Evolutionary conservation across 2,888 invertebrate species (phyloP).

Genomic region (Ophioninae sp.): DNA sequence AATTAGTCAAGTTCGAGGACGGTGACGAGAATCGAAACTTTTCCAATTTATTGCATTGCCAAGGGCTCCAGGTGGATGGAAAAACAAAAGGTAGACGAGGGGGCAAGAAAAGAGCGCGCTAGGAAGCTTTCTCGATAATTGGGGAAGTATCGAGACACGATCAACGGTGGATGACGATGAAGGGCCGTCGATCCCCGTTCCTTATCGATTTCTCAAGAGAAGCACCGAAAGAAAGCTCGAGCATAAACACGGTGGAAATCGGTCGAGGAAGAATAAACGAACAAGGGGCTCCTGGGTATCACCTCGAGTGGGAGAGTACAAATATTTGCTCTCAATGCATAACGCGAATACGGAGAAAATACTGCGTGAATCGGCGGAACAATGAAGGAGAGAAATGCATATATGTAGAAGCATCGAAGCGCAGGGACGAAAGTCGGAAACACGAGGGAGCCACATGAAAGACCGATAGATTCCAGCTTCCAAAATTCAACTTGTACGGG

Average conservation of each 20-base stretch:
- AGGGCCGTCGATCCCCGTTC: slow-evolving; percentile 23
- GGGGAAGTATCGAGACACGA: slow-evolving; percentile 46
- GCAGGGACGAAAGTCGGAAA: neutral
- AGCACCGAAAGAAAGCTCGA: slow-evolving; percentile 26
- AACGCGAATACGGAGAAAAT: slow-evolving; percentile 67
- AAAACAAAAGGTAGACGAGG: slow-evolving; percentile 1
- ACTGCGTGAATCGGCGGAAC: slow-evolving; percentile 40
- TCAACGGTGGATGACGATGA: neutral
- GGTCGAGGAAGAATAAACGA: slow-evolving; percentile 48
- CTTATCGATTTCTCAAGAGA: slow-evolving; percentile 46
- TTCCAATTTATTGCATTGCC: slow-evolving; percentile 56
- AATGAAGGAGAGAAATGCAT: slow-evolving; percentile 24
- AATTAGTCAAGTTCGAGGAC: slow-evolving; percentile 23
- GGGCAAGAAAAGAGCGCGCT: neutral
- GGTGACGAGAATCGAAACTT: slow-evolving; percentile 48
- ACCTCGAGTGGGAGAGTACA: slow-evolving; percentile 65
- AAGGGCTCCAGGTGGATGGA: slow-evolving; percentile 27
- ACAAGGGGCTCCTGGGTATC: slow-evolving; percentile 59
- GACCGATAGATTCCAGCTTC: slow-evolving; percentile 26
- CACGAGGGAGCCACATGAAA: slow-evolving; percentile 31
- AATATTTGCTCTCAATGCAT: slow-evolving; percentile 66
- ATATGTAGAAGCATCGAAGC: slow-evolving; percentile 6
- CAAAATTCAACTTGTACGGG: slow-evolving; percentile 11
- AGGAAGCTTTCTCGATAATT: slow-evolving; percentile 57
- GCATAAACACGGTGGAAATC: slow-evolving; percentile 12